Base-by-base conservation (phyloP, 2,888 invertebrate species). In the Caenorhabditis drosophilae region DNA sequence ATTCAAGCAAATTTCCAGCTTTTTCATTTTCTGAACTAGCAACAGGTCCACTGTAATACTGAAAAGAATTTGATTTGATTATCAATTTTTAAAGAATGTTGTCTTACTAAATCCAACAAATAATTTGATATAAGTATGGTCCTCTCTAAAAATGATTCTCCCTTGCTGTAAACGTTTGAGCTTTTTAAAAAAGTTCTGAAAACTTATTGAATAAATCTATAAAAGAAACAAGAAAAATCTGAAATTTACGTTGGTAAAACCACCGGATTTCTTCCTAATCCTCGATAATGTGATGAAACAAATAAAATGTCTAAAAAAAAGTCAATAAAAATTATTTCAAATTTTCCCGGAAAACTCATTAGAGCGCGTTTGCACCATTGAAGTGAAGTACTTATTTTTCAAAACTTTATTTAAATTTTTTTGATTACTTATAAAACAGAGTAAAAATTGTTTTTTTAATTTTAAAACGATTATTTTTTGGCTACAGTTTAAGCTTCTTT, bases 251-350 rank as follows among this genome's bases (percentile, higher is more conserved):
- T 70, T n/a, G 70, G 62, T 18, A 62, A 61, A 12, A 44, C 58
- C 12, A 63, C 62, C 18, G 70, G 70, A 57, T 70, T 70, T 54
- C 70, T 62, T 6, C 47, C 51, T 16, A 52, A 56, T 36, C 56
- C 62, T 9, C 70, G 46, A 51, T 54, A 54, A 18, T 50, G 50
- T 2, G 66, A 44, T 4, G 59, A 50, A 9, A 60, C 51, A 7
- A 55, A 62, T 54, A 58, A 59, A 44, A 64, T 36, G 54, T 70
- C 70, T 70, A 56, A 42, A 66, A 54, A 31, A 20, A 40, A 40
- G 40, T 9, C 6, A 40, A 40, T 40, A 20, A 40, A 40, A n/a
- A 40, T 40, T 40, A 18, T 40, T 40, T 31, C 31, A 31, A 9
- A n/a, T n/a, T n/a, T n/a, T n/a, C n/a, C n/a, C n/a, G n/a, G n/a